phyloP scores from a whole-genome alignment of 2,888 invertebrate species.

The Drosophila pseudotalamancana region DNA sequence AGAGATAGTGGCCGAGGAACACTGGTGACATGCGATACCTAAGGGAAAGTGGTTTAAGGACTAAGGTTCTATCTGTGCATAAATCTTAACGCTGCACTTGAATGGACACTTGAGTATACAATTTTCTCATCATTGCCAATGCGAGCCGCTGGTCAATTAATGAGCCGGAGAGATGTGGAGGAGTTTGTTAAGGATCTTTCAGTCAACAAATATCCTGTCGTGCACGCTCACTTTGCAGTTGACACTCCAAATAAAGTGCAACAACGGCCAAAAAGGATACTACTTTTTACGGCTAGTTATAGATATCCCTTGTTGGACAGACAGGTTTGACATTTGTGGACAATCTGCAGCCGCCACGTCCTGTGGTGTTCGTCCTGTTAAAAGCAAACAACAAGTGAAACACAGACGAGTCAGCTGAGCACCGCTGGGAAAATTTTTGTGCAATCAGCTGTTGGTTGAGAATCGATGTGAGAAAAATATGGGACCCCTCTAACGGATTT shows the following conservation, averaged over 20 bases:
- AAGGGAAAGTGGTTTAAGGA: conserved; percentile 61
- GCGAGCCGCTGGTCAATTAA: conserved; percentile 72
- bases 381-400: conserved; percentile 69
- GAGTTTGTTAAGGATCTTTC: conserved; percentile 23
- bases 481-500: conserved; percentile 27
- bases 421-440: conserved; percentile 72
- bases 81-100: conserved; percentile 71
- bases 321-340: conserved; percentile 76
- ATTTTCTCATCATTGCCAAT: conserved; percentile 75
- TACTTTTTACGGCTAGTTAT: conserved; percentile 73
- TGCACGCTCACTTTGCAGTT: conserved; percentile 64
- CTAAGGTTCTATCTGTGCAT: conserved; percentile 61
- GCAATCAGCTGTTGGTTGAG: conserved; percentile 70
- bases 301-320: conserved; percentile 74
- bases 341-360: conserved; percentile 59
- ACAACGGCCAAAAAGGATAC: conserved; percentile 63
- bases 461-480: conserved; percentile 65
- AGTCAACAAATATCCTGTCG: conserved; percentile 70
- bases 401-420: conserved; percentile 53
- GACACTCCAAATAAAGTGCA: conserved; percentile 78
- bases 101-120: conserved; percentile 69
- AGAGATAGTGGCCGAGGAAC: conserved; percentile 39
- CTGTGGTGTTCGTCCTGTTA: conserved; percentile 71
- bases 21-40: conserved; percentile 64
- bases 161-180: conserved; percentile 37